A percentile compares a stretch with the other conserved stretches of the same genome.
These are phyloP conservation scores for Columbina picui DNA, from an alignment of 2,113 vertebrate genomes.

Conservation along the genomic window DNA sequence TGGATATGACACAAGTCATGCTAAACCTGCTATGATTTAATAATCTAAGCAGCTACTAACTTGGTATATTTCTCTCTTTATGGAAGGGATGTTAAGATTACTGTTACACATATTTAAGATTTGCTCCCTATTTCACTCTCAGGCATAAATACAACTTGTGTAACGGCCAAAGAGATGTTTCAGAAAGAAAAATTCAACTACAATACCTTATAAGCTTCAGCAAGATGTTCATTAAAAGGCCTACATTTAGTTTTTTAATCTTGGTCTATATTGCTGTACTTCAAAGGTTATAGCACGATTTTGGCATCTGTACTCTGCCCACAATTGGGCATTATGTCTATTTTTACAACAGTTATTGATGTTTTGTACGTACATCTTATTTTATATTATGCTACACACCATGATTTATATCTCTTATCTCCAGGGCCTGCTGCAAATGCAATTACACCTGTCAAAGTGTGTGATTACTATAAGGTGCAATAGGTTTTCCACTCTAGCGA, in stretches of 20 bases:
- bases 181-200: not conserved
- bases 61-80: not conserved
- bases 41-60: not conserved
- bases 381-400: not conserved
- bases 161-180: not conserved
- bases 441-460: not conserved
- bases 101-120: not conserved
- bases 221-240: not conserved
- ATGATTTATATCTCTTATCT: not conserved
- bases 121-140: not conserved
- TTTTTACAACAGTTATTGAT: not conserved
- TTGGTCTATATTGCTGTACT: not conserved
- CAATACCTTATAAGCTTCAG: not conserved
- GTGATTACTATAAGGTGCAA: not conserved
- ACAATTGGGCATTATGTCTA: not conserved
- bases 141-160: fast-evolving
- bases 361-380: fast-evolving
- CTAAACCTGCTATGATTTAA: not conserved
- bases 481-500: not conserved
- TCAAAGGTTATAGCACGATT: not conserved
- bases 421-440: not conserved
- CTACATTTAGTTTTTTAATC: not conserved
- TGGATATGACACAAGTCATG: not conserved
- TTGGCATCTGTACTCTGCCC: not conserved
- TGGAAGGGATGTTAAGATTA: not conserved